Evolutionary conservation across 2,888 invertebrate species (phyloP).

Genomic region (Drosophila putrida): DNA sequence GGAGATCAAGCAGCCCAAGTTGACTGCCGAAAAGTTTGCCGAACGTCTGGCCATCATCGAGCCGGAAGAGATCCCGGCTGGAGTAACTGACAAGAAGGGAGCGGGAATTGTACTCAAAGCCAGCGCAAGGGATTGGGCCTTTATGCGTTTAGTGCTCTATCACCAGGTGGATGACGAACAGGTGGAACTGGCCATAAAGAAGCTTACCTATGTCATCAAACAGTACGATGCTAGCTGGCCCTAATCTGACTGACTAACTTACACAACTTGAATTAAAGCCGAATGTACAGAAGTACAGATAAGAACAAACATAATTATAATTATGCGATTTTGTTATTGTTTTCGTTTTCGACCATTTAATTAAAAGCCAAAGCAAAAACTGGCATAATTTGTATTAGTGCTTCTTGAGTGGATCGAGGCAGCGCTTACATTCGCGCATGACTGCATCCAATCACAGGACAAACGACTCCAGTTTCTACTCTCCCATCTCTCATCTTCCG

Average conservation of each 20-base stretch:
- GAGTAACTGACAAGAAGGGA: conserved; percentile 84
- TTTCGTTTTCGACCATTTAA: conserved; percentile 57
- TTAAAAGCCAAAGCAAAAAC: conserved; percentile 60
- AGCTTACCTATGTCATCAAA: conserved; percentile 89
- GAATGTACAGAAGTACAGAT: conserved; percentile 2
- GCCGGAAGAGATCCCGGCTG: conserved; percentile 86
- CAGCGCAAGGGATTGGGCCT: conserved; percentile 87
- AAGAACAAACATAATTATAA: conserved; percentile 44
- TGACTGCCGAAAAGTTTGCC: conserved; percentile 87
- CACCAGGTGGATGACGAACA: conserved; percentile 90
- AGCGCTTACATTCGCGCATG: conserved; percentile 75
- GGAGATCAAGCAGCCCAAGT: conserved; percentile 86
- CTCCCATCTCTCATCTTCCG: not conserved
- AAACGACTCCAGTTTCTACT: not conserved
- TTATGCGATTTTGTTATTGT: conserved; percentile 29
- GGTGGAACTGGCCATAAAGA: conserved; percentile 89
- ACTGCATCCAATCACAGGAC: conserved; percentile 59
- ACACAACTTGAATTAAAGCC: not conserved
- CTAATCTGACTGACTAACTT: not conserved
- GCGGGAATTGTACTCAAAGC: conserved; percentile 87
- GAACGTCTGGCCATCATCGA: conserved; percentile 86
- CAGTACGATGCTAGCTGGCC: conserved; percentile 86
- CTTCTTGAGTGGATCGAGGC: conserved; percentile 64
- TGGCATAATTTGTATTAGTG: conserved; percentile 65
- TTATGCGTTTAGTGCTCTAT: conserved; percentile 90